Base-by-base conservation (phyloP, 2,113 vertebrate genomes). In the Elachura formosa region DNA sequence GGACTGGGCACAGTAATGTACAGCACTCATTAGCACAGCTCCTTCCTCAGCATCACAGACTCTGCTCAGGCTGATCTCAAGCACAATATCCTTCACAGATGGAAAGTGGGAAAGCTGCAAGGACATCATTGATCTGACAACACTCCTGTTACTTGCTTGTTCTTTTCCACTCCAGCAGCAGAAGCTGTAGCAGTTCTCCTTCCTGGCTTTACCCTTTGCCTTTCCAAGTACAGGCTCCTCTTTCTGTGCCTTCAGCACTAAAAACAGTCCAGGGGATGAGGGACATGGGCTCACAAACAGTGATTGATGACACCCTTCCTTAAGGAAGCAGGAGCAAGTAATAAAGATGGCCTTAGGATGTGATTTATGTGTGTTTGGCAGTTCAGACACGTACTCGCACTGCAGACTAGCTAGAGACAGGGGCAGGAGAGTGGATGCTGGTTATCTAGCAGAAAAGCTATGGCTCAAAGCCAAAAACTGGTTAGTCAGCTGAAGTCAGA, bases 281-380 rank as follows among this genome's bases (percentile, higher is more conserved):
- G 51, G 76, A 88, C 87, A 28, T 4, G 18, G 43, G 72, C 89
- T 94, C 33, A 14, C 84, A 78, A 92, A 84, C 76, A 24, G 63
- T 96, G 96, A 97, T 96, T 80, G 87, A 97, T 95, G 90, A 76
- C 12, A 38, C 63, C 31, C 93, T 84, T 94, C 92, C 91, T 77
- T 77, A 72, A 90, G 91, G 49, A 93, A 96, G 94, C 92, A 84
- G 82, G 78, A 96, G 54, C 79, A 34, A 95, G 89, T 95, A 94
- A 97, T 95, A 96, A 94, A 92, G 79, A 93, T 66, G 80, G 95
- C 92, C 95, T 89, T 72, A 67, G 45, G 72, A 63, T 17, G 45
- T 81, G 75, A 94, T 97, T 96, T 95, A 90, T 96, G 67, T 67
- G 76, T 45, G 76, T 80, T 94, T 85, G 96, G 87, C 55, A 89